phyloP scores from a whole-genome alignment of 2,113 vertebrate genomes.

The Azemiops feae region DNA sequence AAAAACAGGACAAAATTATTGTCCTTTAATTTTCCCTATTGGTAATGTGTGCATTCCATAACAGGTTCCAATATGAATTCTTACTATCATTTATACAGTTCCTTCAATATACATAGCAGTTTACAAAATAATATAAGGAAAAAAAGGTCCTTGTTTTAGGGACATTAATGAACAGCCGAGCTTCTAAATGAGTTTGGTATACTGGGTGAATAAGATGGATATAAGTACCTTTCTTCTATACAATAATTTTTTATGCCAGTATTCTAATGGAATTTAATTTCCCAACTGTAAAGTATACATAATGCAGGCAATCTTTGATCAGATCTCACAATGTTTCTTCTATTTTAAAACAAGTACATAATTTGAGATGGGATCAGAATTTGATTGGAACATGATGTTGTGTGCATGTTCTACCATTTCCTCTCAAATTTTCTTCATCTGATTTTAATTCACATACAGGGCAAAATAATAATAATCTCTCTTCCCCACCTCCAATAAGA shows the following conservation, averaged over 20 bases:
- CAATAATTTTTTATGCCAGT: neutral
- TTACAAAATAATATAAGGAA: neutral
- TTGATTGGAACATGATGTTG: neutral
- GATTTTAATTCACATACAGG: neutral
- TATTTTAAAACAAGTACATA: neutral
- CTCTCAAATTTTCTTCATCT: no score
- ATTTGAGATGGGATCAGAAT: neutral
- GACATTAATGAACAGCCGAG: neutral
- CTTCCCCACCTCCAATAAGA: no score
- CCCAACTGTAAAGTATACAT: neutral
- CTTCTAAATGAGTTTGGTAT: neutral
- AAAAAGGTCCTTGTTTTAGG: neutral
- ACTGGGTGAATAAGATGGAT: neutral
- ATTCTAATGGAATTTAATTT: conserved; percentile 9
- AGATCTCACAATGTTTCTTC: conserved; percentile 26
- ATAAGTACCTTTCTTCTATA: neutral
- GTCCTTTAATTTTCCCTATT: conserved; percentile 31
- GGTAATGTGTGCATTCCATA: conserved; percentile 38
- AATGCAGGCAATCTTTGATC: neutral
- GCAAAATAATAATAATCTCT: neutral
- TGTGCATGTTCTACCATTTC: neutral
- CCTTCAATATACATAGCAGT: neutral
- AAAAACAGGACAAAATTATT: conserved; percentile 49
- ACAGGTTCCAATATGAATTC: conserved; percentile 39
- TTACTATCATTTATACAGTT: conserved; percentile 40